These are phyloP conservation scores for Carassius carassius DNA, from an alignment of 2,113 vertebrate genomes.

Conservation along the genomic window DNA sequence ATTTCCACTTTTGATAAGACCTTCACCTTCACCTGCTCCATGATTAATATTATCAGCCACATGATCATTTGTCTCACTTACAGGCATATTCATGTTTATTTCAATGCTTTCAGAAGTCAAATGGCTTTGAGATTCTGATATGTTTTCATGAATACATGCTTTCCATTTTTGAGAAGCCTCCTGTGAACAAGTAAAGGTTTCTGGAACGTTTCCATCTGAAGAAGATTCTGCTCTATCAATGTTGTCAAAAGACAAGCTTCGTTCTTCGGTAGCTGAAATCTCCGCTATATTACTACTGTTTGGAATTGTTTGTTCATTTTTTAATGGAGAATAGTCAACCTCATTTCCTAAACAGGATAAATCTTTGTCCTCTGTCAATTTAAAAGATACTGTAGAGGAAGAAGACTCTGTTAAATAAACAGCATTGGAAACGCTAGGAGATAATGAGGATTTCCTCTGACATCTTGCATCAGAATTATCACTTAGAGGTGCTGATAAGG, in stretches of 20 bases:
- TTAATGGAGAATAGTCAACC: neutral
- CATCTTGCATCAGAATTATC: constrained; percentile 21
- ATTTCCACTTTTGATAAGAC: neutral
- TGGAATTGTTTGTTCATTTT: neutral
- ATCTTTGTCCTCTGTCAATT: constrained; percentile 35
- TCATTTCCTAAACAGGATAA: constrained; percentile 16
- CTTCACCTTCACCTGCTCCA: neutral
- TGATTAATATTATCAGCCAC: neutral
- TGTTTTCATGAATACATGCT: neutral
- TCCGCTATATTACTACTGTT: neutral
- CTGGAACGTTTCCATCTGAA: neutral
- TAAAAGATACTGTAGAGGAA: neutral
- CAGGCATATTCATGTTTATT: neutral
- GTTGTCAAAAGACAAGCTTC: neutral
- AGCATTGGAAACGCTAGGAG: constrained; percentile 34
- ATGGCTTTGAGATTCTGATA: neutral
- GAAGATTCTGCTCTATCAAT: neutral
- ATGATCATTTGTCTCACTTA: neutral
- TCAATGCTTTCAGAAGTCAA: neutral
- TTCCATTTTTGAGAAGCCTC: neutral
- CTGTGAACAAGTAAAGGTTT: neutral
- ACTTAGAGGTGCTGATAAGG: constrained; percentile 34
- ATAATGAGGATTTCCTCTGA: constrained; percentile 45
- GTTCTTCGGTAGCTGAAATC: neutral
- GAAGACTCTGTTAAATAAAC: constrained; percentile 33